Percentiles rank a stretch among this genome's conserved stretches.
Evolutionary conservation across 37 sponge, comb jelly and placozoan species (phyloP).

Genomic region (Eunapius fragilis): DNA sequence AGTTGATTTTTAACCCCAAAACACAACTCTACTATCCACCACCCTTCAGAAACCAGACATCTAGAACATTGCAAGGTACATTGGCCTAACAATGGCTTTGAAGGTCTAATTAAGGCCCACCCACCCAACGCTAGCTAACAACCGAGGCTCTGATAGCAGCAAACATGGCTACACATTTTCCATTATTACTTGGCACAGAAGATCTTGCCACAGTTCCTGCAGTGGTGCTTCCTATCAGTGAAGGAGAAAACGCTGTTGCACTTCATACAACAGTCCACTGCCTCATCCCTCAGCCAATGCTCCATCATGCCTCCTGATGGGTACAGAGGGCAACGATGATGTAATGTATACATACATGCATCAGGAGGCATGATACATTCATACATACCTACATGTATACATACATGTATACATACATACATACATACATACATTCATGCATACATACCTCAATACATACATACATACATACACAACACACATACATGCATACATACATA

Average conservation of each 20-base stretch:
- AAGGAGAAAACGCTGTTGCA: slow-evolving; percentile 68
- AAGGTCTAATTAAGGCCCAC: neutral
- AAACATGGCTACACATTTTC: neutral
- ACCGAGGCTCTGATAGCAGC: neutral
- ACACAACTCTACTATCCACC: too few species aligned
- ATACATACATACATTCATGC: slow-evolving; percentile 44
- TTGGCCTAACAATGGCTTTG: neutral
- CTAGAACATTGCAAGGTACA: neutral
- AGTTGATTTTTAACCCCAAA: too few species aligned
- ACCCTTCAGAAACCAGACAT: too few species aligned
- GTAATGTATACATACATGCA: neutral
- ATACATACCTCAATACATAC: slow-evolving; percentile 58
- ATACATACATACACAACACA: slow-evolving; percentile 45
- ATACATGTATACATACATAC: slow-evolving; percentile 29
- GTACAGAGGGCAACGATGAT: neutral
- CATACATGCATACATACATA: slow-evolving; percentile 47
- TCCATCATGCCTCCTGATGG: slow-evolving; percentile 57
- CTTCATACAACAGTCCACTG: slow-evolving; percentile 52
- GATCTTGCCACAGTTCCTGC: slow-evolving; percentile 86
- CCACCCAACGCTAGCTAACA: neutral
- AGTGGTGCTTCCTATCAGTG: slow-evolving; percentile 87
- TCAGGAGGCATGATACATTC: slow-evolving; percentile 23
- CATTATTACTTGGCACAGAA: slow-evolving; percentile 73
- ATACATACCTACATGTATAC: slow-evolving; percentile 30
- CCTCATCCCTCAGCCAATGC: slow-evolving; percentile 68